Percentiles rank a stretch among this genome's conserved stretches.
Evolutionary conservation across 2,113 vertebrate genomes (phyloP).

Genomic region (Herpailurus yagouaroundi): DNA sequence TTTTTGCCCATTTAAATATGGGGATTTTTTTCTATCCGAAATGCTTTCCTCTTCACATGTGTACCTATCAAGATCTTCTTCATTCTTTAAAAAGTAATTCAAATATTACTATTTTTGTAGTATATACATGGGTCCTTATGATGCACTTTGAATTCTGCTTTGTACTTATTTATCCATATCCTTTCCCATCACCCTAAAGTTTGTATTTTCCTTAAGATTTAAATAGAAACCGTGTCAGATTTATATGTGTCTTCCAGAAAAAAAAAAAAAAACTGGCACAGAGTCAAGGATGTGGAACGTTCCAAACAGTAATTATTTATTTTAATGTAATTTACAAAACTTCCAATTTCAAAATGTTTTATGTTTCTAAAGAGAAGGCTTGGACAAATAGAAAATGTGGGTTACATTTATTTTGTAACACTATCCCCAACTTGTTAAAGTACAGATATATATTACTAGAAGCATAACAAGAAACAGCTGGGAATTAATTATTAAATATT

Average conservation of each 20-base stretch:
- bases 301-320: not conserved
- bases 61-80: not conserved
- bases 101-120: not conserved
- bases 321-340: constrained; percentile 42
- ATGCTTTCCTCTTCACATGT: not conserved
- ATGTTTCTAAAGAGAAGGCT: not conserved
- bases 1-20: not conserved
- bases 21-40: not conserved
- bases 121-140: not conserved
- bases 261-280: not conserved
- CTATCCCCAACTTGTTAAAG: not conserved
- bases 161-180: not conserved
- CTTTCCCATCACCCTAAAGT: not conserved
- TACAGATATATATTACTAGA: not conserved
- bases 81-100: not conserved
- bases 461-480: not conserved
- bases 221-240: not conserved
- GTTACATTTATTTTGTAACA: constrained; percentile 5
- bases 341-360: not conserved
- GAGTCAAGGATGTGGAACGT: not conserved
- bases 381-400: not conserved
- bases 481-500: constrained; percentile 21
- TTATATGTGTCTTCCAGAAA: not conserved
- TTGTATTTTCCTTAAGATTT: not conserved
- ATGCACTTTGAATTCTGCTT: not conserved